Percentiles rank a stretch among this genome's conserved stretches.
These are phyloP conservation scores for Zaprionus taronus DNA, from an alignment of 1,140 invertebrate genomes.

Conservation along the genomic window DNA sequence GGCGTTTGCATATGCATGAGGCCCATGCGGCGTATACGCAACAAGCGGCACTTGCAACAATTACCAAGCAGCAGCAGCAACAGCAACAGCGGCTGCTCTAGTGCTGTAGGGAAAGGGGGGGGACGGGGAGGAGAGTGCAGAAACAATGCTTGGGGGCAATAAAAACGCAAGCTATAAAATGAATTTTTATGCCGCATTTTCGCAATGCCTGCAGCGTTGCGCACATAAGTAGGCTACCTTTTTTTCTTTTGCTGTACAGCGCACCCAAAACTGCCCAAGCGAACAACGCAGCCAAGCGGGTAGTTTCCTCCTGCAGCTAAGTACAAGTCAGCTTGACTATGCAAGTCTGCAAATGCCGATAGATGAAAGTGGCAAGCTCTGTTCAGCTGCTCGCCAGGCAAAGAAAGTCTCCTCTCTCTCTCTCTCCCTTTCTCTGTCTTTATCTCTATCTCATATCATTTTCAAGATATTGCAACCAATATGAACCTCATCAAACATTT, in stretches of 20 bases:
- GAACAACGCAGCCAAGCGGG: background rate
- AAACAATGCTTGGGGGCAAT: constrained; percentile 52
- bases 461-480: no score
- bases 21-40: constrained; percentile 62
- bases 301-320: background rate
- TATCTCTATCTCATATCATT: no score
- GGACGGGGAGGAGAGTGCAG: background rate
- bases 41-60: constrained; percentile 18
- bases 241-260: constrained; percentile 24
- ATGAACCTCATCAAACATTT: no score
- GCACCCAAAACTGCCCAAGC: background rate
- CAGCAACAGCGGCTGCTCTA: constrained; percentile 4
- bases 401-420: no score
- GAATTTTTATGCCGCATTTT: constrained; percentile 81
- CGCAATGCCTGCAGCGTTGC: constrained; percentile 61
- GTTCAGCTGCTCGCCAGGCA: no score
- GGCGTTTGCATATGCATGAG: constrained; percentile 77
- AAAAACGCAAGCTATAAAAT: constrained; percentile 76
- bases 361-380: no score
- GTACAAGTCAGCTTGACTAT: background rate
- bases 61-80: constrained; percentile 3
- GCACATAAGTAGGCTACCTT: constrained; percentile 61
- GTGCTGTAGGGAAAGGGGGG: background rate
- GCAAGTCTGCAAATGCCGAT: no score
- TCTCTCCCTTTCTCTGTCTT: no score